A percentile compares a stretch with the other conserved stretches of the same genome.
Evolutionary conservation across 2,888 invertebrate species (phyloP).

Genomic region (Augiades crinisus): DNA sequence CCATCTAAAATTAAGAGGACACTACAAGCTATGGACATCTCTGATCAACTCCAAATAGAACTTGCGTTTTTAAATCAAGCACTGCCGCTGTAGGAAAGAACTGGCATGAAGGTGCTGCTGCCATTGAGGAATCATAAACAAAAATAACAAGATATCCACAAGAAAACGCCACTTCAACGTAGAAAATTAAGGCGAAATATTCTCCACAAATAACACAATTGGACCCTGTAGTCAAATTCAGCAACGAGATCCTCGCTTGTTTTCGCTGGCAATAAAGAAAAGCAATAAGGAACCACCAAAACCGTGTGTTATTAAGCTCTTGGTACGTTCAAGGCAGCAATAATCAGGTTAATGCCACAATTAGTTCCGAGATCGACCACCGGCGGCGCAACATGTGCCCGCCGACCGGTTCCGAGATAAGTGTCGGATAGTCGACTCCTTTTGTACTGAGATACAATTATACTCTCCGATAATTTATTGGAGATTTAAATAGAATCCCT

Average conservation of each 20-base stretch:
- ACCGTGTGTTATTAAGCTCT: slow-evolving; percentile 10
- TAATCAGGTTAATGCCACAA: slow-evolving; percentile 61
- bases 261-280: not conserved
- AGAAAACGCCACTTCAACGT: too few relatives aligned
- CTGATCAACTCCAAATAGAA: too few relatives aligned
- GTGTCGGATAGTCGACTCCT: slow-evolving; percentile 18
- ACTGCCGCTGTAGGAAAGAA: too few relatives aligned
- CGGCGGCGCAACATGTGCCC: slow-evolving; percentile 46
- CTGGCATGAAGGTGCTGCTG: too few relatives aligned
- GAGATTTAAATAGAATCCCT: slow-evolving; percentile 21
- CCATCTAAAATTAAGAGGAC: too few relatives aligned
- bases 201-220: too few relatives aligned
- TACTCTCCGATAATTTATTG: slow-evolving; percentile 23
- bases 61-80: too few relatives aligned
- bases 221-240: too few relatives aligned
- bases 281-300: slow-evolving; percentile 14
- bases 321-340: slow-evolving; percentile 32
- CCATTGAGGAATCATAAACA: too few relatives aligned
- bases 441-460: slow-evolving; percentile 22
- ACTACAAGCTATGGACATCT: too few relatives aligned
- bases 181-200: too few relatives aligned
- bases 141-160: too few relatives aligned
- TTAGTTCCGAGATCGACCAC: slow-evolving; percentile 61
- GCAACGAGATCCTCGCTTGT: not conserved
- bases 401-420: slow-evolving; percentile 42